A percentile compares a stretch with the other conserved stretches of the same genome.
Conservation (phyloP, 2,797 vertebrate species). For the Coendou prehensilis region DNA sequence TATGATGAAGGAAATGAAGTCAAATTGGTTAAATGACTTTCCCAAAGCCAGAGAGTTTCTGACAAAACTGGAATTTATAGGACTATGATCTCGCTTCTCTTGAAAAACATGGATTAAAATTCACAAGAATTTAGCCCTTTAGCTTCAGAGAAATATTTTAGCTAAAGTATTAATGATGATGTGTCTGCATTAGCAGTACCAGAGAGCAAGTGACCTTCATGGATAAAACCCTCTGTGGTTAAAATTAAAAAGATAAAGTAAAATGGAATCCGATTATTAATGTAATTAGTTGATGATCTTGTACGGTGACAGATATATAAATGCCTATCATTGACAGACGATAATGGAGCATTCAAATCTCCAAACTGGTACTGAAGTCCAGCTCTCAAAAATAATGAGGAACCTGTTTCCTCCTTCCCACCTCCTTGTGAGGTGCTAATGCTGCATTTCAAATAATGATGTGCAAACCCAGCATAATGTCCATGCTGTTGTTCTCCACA, state of each 20-base stretch:
- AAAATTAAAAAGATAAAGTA: slow-evolving; percentile 79
- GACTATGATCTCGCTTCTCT: neutral
- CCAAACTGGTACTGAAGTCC: slow-evolving; percentile 64
- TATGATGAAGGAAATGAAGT: slow-evolving; percentile 10
- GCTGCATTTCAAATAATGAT: neutral
- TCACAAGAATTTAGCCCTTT: slow-evolving; percentile 49
- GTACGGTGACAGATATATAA: neutral
- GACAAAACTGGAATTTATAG: slow-evolving; percentile 25
- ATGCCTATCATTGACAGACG: slow-evolving; percentile 60
- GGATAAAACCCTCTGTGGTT: slow-evolving; percentile 64
- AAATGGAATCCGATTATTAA: slow-evolving; percentile 62
- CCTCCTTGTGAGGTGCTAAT: neutral
- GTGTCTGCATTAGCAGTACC: slow-evolving; percentile 15
- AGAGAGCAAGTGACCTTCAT: slow-evolving; percentile 55
- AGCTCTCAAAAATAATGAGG: slow-evolving; percentile 72
- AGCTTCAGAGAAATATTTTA: slow-evolving; percentile 73
- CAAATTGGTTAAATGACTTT: slow-evolving; percentile 48
- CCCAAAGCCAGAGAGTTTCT: neutral
- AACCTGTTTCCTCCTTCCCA: slow-evolving; percentile 46
- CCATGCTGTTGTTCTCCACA: neutral
- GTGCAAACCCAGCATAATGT: neutral
- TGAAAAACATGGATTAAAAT: slow-evolving; percentile 41
- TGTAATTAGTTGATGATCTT: slow-evolving; percentile 73
- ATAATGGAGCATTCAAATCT: slow-evolving; percentile 68
- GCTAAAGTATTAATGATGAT: slow-evolving; percentile 49